Conservation (phyloP, 2,797 vertebrate genomes). For the Helicolenus hilgendorfi region DNA sequence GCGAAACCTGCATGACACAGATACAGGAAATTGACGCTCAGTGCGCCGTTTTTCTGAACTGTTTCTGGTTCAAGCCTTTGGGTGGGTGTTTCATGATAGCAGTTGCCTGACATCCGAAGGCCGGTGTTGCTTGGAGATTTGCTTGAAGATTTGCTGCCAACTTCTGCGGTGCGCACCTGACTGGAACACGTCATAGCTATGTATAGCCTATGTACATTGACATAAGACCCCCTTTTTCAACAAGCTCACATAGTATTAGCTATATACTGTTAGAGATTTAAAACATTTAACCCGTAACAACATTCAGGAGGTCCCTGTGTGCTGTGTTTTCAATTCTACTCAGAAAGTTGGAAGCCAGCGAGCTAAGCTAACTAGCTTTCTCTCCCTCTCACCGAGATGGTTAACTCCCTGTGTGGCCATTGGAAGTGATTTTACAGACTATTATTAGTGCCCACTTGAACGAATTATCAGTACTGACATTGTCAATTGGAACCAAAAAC, state of each 20-base stretch:
- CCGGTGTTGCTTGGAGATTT: background rate
- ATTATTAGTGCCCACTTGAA: background rate
- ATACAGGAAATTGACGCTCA: background rate
- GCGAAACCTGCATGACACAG: background rate
- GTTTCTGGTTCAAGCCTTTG: background rate
- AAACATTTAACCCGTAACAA: background rate
- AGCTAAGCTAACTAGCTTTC: background rate
- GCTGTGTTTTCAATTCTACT: background rate
- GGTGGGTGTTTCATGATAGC: background rate
- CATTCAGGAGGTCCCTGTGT: background rate
- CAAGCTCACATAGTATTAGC: background rate
- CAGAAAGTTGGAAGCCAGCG: background rate
- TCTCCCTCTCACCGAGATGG: background rate
- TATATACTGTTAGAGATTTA: background rate
- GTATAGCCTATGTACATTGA: background rate
- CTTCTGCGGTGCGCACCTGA: background rate
- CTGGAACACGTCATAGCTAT: background rate
- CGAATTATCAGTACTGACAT: background rate
- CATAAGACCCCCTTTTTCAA: background rate
- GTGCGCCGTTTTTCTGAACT: background rate
- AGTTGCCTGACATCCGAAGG: background rate
- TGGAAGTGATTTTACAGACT: background rate
- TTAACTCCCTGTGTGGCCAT: background rate
- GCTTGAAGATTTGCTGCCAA: background rate
- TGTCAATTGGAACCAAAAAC: background rate